phyloP scores from a whole-genome alignment of 2,888 invertebrate genomes.

The Onthophagus sagittarius region DNA sequence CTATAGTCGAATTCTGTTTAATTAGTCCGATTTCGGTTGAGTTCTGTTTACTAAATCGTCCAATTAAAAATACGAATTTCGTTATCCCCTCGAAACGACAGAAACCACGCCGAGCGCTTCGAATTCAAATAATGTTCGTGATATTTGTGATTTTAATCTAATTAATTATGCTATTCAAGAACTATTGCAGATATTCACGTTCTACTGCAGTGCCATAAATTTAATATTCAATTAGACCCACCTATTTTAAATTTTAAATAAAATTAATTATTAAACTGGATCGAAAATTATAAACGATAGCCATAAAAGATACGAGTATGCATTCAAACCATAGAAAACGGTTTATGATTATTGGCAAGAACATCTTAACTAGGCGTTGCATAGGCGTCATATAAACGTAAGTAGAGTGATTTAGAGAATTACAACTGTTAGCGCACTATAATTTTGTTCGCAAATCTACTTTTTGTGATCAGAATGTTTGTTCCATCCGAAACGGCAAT shows the following conservation, averaged over 20 bases:
- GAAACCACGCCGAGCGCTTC: neutral
- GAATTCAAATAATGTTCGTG: neutral
- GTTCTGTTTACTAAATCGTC: neutral
- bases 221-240: no score
- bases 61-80: neutral
- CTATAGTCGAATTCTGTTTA: neutral
- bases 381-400: neutral
- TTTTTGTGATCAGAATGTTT: neutral
- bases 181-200: no score
- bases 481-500: neutral
- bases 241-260: no score
- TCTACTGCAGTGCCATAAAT: no score
- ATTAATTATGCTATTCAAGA: neutral
- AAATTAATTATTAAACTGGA: no score
- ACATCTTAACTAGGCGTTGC: neutral
- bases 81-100: neutral
- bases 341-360: neutral
- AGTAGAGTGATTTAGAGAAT: neutral
- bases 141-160: neutral
- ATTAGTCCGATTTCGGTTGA: neutral
- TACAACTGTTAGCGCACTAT: neutral
- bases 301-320: no score
- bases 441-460: neutral
- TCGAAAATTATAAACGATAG: no score
- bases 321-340: neutral